Base-by-base conservation (phyloP, 2,113 vertebrate species). In the Hirundichthys speculiger region DNA sequence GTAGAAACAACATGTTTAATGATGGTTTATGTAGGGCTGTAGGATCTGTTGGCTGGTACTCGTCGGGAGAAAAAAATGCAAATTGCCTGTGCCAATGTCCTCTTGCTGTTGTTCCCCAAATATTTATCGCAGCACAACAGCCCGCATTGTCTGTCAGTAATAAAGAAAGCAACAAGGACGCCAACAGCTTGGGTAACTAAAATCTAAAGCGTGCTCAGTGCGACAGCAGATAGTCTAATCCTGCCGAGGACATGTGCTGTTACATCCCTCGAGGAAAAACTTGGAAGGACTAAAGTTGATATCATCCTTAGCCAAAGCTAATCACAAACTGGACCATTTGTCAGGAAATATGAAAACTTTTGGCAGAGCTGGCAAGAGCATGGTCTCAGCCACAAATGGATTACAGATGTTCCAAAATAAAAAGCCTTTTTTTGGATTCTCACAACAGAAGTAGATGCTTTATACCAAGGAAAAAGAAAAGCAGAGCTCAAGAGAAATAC, bases 371-470 rank as follows among this genome's bases (percentile, higher is more conserved):
- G 86, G 70, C 73, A 76, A 59, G 62, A 71, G 43, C 13, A 9
- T 54, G 64, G 71, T 64, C 72, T 55, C 52, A 20, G 73, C 88
- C 87, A 79, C 83, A 91, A 89, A 91, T 90, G 86, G 80, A 85
- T 85, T 74, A 80, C 88, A 90, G 86, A 89, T 89, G 87, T 86
- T 84, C 52, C 39, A 42, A 50, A 72, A 63, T 69, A 80, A 82
- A 85, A 86, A 84, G 77, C 75, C 52, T 60, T 84, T 60, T 84
- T 85, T 75, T 80, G 81, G 77, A 86, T 79, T 73, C 62, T 75
- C 64, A 89, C 83, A 87, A 81, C 63, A 80, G 67, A 83, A 87
- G 82, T 76, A 79, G 63, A 83, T 52, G 71, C 84, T 80, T 78
- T 53, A 71, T 22, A 3, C 22, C 3, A 52, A 19, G 14, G 19